Evolutionary conservation across 2,888 invertebrate species (phyloP).

Genomic region (Drosophila prostipennis): DNA sequence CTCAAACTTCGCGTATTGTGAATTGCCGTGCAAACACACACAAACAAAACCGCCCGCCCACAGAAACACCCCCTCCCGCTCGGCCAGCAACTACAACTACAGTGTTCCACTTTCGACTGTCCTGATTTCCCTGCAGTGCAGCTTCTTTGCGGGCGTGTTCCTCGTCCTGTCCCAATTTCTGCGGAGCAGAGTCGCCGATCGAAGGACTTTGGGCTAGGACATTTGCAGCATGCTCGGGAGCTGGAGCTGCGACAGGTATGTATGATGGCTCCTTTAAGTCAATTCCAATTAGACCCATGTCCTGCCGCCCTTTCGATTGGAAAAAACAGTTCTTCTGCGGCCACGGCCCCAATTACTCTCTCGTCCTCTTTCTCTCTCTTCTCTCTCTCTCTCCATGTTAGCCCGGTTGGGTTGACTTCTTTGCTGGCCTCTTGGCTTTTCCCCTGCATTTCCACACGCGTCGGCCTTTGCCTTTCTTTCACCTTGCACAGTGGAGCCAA

Average conservation of each 20-base stretch:
- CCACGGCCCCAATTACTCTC: constrained; percentile 77
- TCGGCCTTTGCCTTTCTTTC: constrained; percentile 20
- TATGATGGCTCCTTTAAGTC: constrained; percentile 7
- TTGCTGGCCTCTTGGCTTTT: constrained; percentile 20
- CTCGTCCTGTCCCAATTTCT: background rate
- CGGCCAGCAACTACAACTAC: constrained; percentile 24
- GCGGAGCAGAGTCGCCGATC: constrained; percentile 9
- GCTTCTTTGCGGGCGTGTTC: constrained; percentile 42
- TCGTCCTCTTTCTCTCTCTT: constrained; percentile 35
- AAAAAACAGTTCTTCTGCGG: constrained; percentile 43
- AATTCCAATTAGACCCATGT: constrained; percentile 29
- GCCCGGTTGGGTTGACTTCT: constrained; percentile 7
- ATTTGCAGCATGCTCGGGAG: constrained; percentile 35
- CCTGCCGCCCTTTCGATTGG: constrained; percentile 7
- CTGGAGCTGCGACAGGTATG: constrained; percentile 37
- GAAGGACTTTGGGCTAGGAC: background rate
- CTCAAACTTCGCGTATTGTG: constrained; percentile 66
- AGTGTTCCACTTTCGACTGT: constrained; percentile 72
- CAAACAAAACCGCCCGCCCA: constrained; percentile 23
- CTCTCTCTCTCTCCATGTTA: constrained; percentile 17
- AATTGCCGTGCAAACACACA: constrained; percentile 71
- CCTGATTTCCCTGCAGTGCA: constrained; percentile 61
- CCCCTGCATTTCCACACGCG: constrained; percentile 29
- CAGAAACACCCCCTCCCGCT: constrained; percentile 18
- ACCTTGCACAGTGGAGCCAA: constrained; percentile 17